Percentiles rank a stretch among this genome's conserved stretches.
These are phyloP conservation scores for Odontomyia ornata DNA, from an alignment of 2,888 invertebrate species.

Conservation along the genomic window DNA sequence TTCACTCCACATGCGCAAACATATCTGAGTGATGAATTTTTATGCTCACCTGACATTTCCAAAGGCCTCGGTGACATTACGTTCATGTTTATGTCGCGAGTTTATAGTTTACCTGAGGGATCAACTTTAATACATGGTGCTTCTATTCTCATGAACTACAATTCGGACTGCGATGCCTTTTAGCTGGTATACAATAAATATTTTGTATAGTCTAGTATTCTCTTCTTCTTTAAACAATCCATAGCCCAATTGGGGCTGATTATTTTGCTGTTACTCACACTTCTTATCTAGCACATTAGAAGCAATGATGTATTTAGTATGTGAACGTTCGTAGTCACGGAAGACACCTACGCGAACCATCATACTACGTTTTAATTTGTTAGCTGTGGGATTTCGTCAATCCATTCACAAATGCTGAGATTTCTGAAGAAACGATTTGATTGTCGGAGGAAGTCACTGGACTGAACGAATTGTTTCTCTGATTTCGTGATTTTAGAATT, in stretches of 20 bases:
- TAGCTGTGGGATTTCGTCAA: conserved; percentile 86
- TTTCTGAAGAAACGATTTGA: conserved; percentile 78
- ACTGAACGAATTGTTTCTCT: conserved; percentile 78
- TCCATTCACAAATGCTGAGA: conserved; percentile 91
- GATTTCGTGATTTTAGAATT: conserved; percentile 90
- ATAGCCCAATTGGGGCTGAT: conserved; percentile 91
- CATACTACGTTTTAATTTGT: conserved; percentile 88
- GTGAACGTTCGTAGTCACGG: conserved; percentile 81
- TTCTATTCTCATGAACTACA: conserved; percentile 53
- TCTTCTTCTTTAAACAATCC: conserved; percentile 78
- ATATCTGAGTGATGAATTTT: too few relatives aligned
- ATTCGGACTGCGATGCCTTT: conserved; percentile 59
- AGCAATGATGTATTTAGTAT: conserved; percentile 82
- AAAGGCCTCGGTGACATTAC: too few relatives aligned
- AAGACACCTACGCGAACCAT: conserved; percentile 87
- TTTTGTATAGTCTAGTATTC: conserved; percentile 75
- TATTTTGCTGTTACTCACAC: conserved; percentile 69
- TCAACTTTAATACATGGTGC: conserved; percentile 43
- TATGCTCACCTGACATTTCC: too few relatives aligned
- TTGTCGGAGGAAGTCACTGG: conserved; percentile 62
- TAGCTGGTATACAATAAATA: conserved; percentile 78
- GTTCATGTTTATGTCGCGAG: conserved; percentile 47
- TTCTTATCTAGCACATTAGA: conserved; percentile 82
- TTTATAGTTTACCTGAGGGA: background rate
- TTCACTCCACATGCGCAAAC: too few relatives aligned